Percentiles rank a stretch among this genome's conserved stretches.
Evolutionary conservation across 2,888 invertebrate species (phyloP).

Genomic region (Heliconius charithonia): DNA sequence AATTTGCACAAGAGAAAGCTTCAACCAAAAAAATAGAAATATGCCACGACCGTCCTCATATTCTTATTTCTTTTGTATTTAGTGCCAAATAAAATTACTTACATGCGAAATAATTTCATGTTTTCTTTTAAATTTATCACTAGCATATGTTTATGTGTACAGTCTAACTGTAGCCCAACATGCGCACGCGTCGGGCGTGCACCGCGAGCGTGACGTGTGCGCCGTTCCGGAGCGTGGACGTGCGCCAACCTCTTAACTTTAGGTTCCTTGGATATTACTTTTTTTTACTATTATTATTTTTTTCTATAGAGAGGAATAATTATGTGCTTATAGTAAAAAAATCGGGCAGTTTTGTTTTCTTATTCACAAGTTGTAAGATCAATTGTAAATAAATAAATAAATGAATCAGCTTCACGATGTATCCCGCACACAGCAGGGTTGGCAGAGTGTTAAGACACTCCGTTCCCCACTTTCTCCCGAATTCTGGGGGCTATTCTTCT

Average conservation of each 20-base stretch:
- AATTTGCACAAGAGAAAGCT: too few species aligned
- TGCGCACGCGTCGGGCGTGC: slow-evolving; percentile 50
- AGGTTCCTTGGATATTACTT: slow-evolving; percentile 24
- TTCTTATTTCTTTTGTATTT: too few species aligned
- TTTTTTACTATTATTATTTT: slow-evolving; percentile 25
- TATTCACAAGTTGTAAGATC: too few species aligned
- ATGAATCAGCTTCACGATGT: too few species aligned
- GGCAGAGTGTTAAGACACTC: too few species aligned
- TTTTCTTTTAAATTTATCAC: neutral
- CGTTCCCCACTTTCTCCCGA: too few species aligned
- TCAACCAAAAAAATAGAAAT: too few species aligned
- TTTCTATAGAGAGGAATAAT: slow-evolving; percentile 1
- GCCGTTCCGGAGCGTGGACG: slow-evolving; percentile 70
- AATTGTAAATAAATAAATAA: too few species aligned
- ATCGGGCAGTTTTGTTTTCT: neutral
- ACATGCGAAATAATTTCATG: neutral
- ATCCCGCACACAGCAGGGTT: too few species aligned
- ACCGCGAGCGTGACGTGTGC: slow-evolving; percentile 70
- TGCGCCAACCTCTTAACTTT: slow-evolving; percentile 50
- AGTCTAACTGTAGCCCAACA: slow-evolving; percentile 21
- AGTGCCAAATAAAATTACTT: too few species aligned
- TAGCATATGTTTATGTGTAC: slow-evolving; percentile 16
- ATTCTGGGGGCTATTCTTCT: too few species aligned
- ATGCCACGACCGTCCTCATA: too few species aligned
- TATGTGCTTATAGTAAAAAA: neutral